Evolutionary conservation across 2,113 vertebrate species (phyloP).

Genomic region (Crotalus helleri): DNA sequence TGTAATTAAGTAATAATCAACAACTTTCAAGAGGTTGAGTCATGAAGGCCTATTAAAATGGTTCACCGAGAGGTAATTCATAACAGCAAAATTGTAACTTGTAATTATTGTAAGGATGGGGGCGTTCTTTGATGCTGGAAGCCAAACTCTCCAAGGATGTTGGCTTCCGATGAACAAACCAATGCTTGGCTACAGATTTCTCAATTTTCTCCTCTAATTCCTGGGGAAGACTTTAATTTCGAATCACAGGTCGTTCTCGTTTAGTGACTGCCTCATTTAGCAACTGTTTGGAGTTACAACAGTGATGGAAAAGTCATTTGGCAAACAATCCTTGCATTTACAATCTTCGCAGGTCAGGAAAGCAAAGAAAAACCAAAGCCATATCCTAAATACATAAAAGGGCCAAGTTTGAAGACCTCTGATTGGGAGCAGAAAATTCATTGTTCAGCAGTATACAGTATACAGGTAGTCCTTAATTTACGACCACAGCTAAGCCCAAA

Average conservation of each 20-base stretch:
- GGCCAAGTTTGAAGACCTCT: no score
- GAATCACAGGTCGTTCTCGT: background rate
- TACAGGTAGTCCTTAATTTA: no score
- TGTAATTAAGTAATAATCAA: background rate
- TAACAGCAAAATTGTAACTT: background rate
- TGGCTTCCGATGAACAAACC: background rate
- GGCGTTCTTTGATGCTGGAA: background rate
- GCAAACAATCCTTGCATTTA: background rate
- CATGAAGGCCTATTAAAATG: background rate
- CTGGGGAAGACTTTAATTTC: background rate
- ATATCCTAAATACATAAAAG: background rate
- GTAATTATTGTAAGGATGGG: background rate
- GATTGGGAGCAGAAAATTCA: no score
- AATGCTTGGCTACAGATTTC: background rate
- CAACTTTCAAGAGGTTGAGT: background rate
- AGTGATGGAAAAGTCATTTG: background rate
- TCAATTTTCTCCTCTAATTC: background rate
- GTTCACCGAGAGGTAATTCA: background rate
- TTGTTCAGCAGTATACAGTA: no score
- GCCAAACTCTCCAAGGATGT: background rate
- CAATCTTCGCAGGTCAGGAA: background rate
- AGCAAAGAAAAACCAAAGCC: background rate
- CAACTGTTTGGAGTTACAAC: no score
- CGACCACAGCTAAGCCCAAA: no score
- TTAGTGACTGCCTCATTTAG: background rate